These are phyloP conservation scores for Tauraco hartlaubi DNA, from an alignment of 2,797 vertebrate genomes.

Conservation along the genomic window DNA sequence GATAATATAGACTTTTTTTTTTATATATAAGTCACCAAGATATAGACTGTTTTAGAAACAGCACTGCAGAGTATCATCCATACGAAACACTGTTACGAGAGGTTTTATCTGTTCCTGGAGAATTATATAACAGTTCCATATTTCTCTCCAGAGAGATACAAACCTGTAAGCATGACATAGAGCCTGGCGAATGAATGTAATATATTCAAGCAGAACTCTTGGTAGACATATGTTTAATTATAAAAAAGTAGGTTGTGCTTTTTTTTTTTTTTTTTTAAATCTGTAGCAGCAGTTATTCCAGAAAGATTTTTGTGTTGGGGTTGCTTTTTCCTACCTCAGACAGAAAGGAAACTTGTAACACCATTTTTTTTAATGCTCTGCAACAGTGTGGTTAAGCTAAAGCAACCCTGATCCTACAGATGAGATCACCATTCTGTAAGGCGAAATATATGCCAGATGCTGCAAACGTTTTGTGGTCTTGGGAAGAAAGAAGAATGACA, in stretches of 20 bases:
- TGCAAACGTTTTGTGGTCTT: not conserved
- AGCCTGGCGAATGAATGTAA: not conserved
- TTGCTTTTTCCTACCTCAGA: not conserved
- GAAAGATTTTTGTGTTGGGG: not conserved
- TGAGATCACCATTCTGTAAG: not conserved
- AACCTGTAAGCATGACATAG: not conserved
- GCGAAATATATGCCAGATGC: not conserved
- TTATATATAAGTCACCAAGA: not conserved
- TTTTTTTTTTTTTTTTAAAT: not conserved
- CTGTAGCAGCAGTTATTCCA: not conserved
- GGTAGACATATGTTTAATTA: not conserved
- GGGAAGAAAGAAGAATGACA: not conserved
- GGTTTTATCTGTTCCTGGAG: not conserved
- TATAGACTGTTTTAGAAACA: not conserved
- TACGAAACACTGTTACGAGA: not conserved
- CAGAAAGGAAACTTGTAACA: not conserved
- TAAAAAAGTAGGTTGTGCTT: not conserved
- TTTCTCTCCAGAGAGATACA: constrained; percentile 10
- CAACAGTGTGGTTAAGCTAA: not conserved
- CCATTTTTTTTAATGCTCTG: not conserved
- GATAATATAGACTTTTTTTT: not conserved
- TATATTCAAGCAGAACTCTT: not conserved
- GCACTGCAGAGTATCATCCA: not conserved
- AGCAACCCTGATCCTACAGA: not conserved
- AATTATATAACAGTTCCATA: not conserved